phyloP scores from a whole-genome alignment of 2,797 vertebrate genomes.

The Liasis olivaceus region DNA sequence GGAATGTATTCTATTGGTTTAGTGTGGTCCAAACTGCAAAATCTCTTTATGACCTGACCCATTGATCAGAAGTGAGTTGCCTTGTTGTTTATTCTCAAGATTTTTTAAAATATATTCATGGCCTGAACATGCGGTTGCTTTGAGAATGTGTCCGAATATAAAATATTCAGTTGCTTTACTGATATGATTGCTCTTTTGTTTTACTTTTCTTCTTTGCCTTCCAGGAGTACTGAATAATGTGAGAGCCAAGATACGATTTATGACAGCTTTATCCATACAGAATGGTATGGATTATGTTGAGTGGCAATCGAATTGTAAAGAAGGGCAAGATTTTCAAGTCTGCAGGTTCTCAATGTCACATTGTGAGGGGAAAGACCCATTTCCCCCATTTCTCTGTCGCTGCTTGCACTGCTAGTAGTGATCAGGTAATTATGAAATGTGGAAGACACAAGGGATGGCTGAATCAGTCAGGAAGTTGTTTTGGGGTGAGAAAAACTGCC shows the following conservation, averaged over 20 bases:
- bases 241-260: neutral
- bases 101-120: neutral
- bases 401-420: too few species aligned
- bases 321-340: neutral
- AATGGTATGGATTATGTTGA: neutral
- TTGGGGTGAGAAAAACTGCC: neutral
- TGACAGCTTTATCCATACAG: neutral
- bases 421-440: too few species aligned
- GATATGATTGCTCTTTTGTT: neutral
- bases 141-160: neutral
- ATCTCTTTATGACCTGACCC: neutral
- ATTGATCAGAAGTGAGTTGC: neutral
- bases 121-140: neutral
- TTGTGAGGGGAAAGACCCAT: neutral
- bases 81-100: neutral
- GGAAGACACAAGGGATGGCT: too few species aligned
- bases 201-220: neutral
- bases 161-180: neutral
- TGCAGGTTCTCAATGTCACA: too few species aligned
- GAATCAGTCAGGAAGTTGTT: neutral
- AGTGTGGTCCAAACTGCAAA: conserved; percentile 8
- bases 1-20: conserved; percentile 56
- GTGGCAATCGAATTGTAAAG: neutral
- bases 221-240: neutral
- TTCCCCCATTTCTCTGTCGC: neutral